Base-by-base conservation (phyloP, 2,113 vertebrate species). In the Electrona antarctica region DNA sequence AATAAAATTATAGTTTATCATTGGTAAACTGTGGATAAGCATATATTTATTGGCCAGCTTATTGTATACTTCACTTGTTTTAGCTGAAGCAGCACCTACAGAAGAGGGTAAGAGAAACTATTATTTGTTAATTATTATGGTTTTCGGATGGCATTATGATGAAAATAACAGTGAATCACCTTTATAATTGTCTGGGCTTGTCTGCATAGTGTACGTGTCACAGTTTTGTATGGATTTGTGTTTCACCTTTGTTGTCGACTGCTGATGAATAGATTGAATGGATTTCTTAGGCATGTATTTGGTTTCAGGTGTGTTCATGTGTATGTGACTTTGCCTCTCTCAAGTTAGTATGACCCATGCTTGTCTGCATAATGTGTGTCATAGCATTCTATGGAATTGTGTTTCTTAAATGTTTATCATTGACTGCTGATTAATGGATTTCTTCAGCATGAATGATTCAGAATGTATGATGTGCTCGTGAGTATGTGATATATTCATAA, bases 1-100 rank as follows among this genome's bases (percentile, higher is more conserved):
- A 74, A n/a, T 5, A n/a, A n/a, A n/a, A 54, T 3, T 77, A 73
- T 41, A 4, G 33, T 73, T 74, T 59, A 51, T 51, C 72, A 74
- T 68, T 58, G 15, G 72, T 67, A 6, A 11, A 47, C 56, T 3
- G 12, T 49, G 64, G 21, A 21, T 41, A 41, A 41, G 29, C 76
- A 78, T 72, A 61, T 52, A 57, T 75, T 73, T 60, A 28, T 33
- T 49, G 14, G n/a, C 14, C 7, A 50, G 59, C 59, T 76, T 46
- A 13, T 46, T 59, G 71, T 71, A 76, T 77, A 61, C 12, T n/a
- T 69, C 56, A 64, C 47, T 55, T 47, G 21, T 52, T 56, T 67
- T 67, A 58, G 57, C 68, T 46, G 51, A 51, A 49, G 48, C 1
- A 8, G 28, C 51, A 33, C 54, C 48, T 13, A 1, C 13, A 61